Evolutionary conservation across 2,888 invertebrate genomes (phyloP), one percentile per base, ranked within the genome.

Genomic region (Synergus itoensis): DNA sequence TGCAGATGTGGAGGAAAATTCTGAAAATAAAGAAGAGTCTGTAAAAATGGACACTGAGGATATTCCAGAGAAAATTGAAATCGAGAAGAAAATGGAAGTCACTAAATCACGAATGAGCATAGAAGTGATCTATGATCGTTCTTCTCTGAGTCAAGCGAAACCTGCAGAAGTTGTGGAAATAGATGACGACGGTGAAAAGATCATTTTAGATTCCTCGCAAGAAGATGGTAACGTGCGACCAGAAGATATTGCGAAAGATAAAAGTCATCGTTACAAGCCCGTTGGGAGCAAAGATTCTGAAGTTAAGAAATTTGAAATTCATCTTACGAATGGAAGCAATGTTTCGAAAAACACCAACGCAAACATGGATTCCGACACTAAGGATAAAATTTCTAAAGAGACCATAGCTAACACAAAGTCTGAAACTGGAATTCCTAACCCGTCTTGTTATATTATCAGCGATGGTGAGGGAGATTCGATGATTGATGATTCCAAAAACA

Each of bases 71-170:
- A 8, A 36, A n/a, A 36, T 12, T 14, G 60, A 53, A 53, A 8
- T 53, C 53, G 53, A 53, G 8, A n/a, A 53, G 53, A 53, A 53
- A 8, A 5, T 7, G 16, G 53, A 45, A 45, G 4, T 14, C 4
- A 45, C 60, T 12, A 53, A 87, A 63, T 85, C 86, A 0, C 84
- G 91, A 69, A 85, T 84, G 80, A 91, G 91, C 77, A 84, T 91
- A 63, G 91, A 91, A 84, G 84, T 90, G 0, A 86, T 91, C 75
- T 91, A 86, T 64, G 91, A 91, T 45, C 84, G 86, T 60, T 84
- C 86, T 40, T 76, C 81, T 0, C 81, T 80, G 12, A 84, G 77
- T 7, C 82, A 77, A 77, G 60, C 78, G 0, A 87, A 82, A 45
- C 81, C 87, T 1, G 83, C 84, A 36, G 90, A 90, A 69, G 67